These are phyloP conservation scores for Bombus impatiens DNA, from an alignment of 1,140 invertebrate genomes.

Conservation along the genomic window DNA sequence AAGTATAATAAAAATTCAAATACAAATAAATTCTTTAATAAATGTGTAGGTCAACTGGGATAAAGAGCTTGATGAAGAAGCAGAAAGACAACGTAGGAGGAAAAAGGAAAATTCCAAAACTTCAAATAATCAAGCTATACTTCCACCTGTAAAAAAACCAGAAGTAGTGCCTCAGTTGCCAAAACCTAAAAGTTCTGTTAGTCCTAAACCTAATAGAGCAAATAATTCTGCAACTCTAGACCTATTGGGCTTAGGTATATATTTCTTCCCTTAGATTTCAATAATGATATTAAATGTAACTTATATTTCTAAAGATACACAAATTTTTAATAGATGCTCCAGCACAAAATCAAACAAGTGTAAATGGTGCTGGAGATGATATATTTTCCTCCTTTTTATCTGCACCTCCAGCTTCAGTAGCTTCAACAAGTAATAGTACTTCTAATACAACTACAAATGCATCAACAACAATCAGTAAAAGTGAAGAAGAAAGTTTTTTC, in stretches of 20 bases:
- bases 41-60: conserved; percentile 85
- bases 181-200: conserved; percentile 85
- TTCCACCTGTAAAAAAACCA: conserved; percentile 79
- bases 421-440: conserved; percentile 65
- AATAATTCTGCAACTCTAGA: conserved; percentile 83
- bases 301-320: conserved; percentile 5
- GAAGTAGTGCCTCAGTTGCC: conserved; percentile 84
- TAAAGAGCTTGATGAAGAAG: conserved; percentile 94
- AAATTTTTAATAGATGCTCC: conserved; percentile 76
- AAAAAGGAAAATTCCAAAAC: conserved; percentile 85
- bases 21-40: background rate
- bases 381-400: conserved; percentile 91
- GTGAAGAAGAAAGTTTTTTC: conserved; percentile 95
- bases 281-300: background rate
- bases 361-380: conserved; percentile 85
- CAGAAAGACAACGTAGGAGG: conserved; percentile 90
- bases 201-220: conserved; percentile 87
- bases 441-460: conserved; percentile 72
- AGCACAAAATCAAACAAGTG: conserved; percentile 73
- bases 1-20: background rate
- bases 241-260: conserved; percentile 85
- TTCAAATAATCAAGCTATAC: conserved; percentile 74
- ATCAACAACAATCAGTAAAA: conserved; percentile 81
- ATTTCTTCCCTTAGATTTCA: background rate
- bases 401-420: conserved; percentile 82